These are phyloP conservation scores for Cyprinodon diabolis DNA, from an alignment of 2,797 vertebrate species.

Conservation along the genomic window DNA sequence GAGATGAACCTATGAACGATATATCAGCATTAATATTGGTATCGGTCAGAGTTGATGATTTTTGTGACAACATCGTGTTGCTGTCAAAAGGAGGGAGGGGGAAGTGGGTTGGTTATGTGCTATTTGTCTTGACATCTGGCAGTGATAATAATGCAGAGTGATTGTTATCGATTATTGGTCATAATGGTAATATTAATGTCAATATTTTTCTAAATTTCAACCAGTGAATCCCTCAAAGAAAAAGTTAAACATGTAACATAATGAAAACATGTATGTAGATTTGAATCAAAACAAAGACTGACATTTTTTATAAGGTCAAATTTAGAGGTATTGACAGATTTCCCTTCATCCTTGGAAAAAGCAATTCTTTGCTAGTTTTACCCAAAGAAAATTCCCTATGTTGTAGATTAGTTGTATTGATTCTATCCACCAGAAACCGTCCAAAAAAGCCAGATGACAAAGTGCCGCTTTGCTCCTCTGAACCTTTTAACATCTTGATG, in stretches of 20 bases:
- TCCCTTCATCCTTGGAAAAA: constrained; percentile 1
- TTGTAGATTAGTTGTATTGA: background rate
- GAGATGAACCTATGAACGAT: background rate
- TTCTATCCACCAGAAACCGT: background rate
- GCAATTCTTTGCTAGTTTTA: background rate
- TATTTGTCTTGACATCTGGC: background rate
- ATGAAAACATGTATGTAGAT: background rate
- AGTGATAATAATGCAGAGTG: background rate
- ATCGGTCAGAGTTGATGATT: background rate
- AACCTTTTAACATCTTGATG: constrained; percentile 13
- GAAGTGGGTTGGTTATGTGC: too few species aligned
- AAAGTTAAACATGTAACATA: background rate
- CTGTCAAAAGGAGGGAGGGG: too few species aligned
- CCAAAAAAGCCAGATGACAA: constrained; percentile 9
- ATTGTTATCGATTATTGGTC: background rate
- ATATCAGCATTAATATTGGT: background rate
- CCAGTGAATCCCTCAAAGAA: background rate
- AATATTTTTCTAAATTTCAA: background rate
- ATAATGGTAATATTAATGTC: background rate
- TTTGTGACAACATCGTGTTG: too few species aligned
- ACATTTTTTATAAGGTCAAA: background rate
- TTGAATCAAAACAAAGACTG: background rate
- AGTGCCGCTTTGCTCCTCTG: background rate
- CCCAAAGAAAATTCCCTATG: background rate
- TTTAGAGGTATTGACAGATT: background rate